Evolutionary conservation across 1,140 invertebrate genomes (phyloP), one percentile per base, ranked within the genome.

Genomic region (Bombus waltoni): DNA sequence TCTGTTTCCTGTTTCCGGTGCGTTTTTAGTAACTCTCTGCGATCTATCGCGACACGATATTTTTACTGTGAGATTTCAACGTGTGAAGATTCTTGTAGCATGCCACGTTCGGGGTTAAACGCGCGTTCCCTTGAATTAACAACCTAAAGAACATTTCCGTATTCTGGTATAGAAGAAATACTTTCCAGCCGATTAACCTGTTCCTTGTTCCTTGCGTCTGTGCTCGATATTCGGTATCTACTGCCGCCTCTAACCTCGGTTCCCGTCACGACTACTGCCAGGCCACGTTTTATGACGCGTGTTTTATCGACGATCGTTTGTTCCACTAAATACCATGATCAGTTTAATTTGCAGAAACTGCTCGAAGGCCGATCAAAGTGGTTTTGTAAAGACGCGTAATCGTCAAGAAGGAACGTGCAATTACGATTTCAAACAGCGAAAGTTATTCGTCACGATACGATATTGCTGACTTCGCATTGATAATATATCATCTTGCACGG

Each of bases 231-330:
- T 72, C 78, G 6, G 38, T 57, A 72, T 71, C 53, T 44, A n/a
- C 25, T 32, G 25, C 9, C 44, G 44, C 6, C 18, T 40, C 18
- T 71, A 44, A 40, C 47, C 44, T n/a, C 35, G 40, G 44, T 81
- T 71, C 40, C 32, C 44, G 35, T 40, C 47, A 18, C 15, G 66
- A 59, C 38, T 62, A 47, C 73, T 40, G 13, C 8, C 8, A 9
- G n/a, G 65, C 5, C 71, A 38, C 68, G 62, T 82, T 73, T 73
- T 81, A 75, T 79, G 66, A 77, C 76, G 35, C 13, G 53, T 6
- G 53, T 59, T 76, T 77, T 42, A 77, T 77, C 75, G 75, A 59
- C 74, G n/a, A 62, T 62, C 38, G 18, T 77, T 62, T 38, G 40
- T 62, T 35, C 35, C 22, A 35, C 38, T 9, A 15, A 15, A 15